These are phyloP conservation scores for Spatulosminthurus flaviceps DNA, from an alignment of 2,888 invertebrate species.

Conservation along the genomic window DNA sequence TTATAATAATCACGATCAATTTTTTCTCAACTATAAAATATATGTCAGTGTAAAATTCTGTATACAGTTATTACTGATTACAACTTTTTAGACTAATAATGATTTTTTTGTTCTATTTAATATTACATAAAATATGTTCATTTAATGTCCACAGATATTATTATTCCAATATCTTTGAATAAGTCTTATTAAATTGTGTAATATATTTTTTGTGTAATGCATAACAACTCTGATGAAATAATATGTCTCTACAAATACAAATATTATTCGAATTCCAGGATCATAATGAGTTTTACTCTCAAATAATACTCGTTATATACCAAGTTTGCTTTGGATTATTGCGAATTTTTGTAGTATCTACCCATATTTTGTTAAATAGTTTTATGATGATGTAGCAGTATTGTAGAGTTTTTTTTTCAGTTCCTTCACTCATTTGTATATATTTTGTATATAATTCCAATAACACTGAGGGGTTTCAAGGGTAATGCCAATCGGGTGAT, in stretches of 20 bases:
- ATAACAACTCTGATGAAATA: conserved; percentile 18
- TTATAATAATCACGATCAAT: neutral
- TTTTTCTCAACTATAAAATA: neutral
- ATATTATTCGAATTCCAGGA: conserved; percentile 12
- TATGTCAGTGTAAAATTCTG: neutral
- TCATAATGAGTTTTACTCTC: neutral
- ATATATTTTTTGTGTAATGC: neutral
- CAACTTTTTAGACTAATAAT: neutral
- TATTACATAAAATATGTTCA: too few relatives aligned
- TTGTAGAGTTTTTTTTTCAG: neutral
- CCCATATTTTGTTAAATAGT: too few relatives aligned
- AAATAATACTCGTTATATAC: neutral
- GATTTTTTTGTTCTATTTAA: neutral
- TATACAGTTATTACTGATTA: neutral
- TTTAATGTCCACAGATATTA: neutral
- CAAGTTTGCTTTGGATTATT: neutral
- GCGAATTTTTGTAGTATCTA: neutral
- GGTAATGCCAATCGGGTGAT: neutral
- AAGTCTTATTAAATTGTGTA: neutral
- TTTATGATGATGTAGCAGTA: neutral
- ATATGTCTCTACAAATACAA: conserved; percentile 15
- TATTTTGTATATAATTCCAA: neutral
- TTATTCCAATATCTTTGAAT: neutral
- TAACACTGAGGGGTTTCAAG: conserved; percentile 9
- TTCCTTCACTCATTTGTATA: conserved; percentile 5